Evolutionary conservation across 2,888 invertebrate genomes (phyloP).

Genomic region (Hyppa rectilinea): DNA sequence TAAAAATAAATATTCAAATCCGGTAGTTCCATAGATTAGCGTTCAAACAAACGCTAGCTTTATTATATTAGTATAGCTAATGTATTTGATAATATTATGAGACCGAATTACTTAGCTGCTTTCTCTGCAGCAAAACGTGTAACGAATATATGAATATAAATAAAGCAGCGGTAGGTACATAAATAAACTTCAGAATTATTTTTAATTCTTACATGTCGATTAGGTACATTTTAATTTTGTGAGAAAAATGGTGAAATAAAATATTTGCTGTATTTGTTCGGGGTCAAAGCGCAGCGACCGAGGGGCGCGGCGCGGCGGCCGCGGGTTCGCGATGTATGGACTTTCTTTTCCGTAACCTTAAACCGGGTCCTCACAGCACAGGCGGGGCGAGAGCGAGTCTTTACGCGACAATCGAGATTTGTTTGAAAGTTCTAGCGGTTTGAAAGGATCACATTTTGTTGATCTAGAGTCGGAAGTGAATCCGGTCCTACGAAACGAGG

Average conservation of each 20-base stretch:
- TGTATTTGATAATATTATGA: slow-evolving; percentile 13
- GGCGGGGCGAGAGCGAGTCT: slow-evolving; percentile 64
- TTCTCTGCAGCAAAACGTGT: slow-evolving; percentile 34
- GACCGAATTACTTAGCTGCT: slow-evolving; percentile 22
- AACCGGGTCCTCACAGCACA: slow-evolving; percentile 64
- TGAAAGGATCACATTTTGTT: slow-evolving; percentile 59
- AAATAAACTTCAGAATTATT: slow-evolving; percentile 22
- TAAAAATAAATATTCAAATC: no score
- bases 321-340: slow-evolving; percentile 71
- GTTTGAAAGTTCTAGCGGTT: slow-evolving; percentile 62
- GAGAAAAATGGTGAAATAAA: slow-evolving; percentile 13
- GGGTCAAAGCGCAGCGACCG: slow-evolving; percentile 86
- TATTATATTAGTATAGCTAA: no score
- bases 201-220: slow-evolving; percentile 25
- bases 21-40: no score
- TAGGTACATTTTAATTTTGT: slow-evolving; percentile 45
- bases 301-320: slow-evolving; percentile 59
- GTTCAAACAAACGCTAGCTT: no score
- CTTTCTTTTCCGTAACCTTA: slow-evolving; percentile 88
- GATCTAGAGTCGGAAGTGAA: slow-evolving; percentile 56
- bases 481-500: slow-evolving; percentile 57
- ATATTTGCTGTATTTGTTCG: slow-evolving; percentile 64
- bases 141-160: slow-evolving; percentile 39
- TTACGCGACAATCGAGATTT: slow-evolving; percentile 63
- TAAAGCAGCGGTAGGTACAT: slow-evolving; percentile 8